Percentiles rank a stretch among this genome's conserved stretches.
Evolutionary conservation across 2,888 invertebrate species (phyloP).

Genomic region (Tupiocoris notatus): DNA sequence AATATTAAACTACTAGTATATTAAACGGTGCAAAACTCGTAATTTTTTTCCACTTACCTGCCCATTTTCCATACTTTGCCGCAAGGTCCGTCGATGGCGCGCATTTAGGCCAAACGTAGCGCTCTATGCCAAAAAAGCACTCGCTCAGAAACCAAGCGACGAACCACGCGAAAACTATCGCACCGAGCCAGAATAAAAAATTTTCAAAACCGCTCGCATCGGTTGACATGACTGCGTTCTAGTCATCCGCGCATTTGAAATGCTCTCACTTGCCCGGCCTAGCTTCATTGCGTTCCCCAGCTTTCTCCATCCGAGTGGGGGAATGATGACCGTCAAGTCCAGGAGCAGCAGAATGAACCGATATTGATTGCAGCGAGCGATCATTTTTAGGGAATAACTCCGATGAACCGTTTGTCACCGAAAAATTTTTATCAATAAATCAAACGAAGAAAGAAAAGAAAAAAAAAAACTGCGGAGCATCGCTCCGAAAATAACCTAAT

Average conservation of each 20-base stretch:
- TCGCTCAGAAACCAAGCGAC: background rate
- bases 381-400: too few species aligned
- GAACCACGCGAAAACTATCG: background rate
- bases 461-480: too few species aligned
- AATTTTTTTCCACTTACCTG: conserved; percentile 20
- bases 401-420: too few species aligned
- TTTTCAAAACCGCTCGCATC: background rate
- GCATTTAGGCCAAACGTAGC: background rate
- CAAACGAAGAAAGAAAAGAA: too few species aligned
- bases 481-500: too few species aligned
- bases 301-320: conserved; percentile 11
- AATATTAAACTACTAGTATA: too few species aligned
- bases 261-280: background rate
- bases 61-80: conserved; percentile 13
- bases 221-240: too few species aligned
- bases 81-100: background rate
- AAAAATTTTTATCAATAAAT: too few species aligned
- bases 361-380: too few species aligned
- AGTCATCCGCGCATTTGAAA: background rate
- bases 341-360: background rate
- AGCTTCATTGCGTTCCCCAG: background rate
- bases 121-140: background rate
- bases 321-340: background rate
- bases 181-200: conserved; percentile 9
- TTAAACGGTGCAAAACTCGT: too few species aligned